Evolutionary conservation across 2,888 invertebrate genomes (phyloP), one percentile per base, ranked within the genome.

Genomic region (Strigamia crassipes): DNA sequence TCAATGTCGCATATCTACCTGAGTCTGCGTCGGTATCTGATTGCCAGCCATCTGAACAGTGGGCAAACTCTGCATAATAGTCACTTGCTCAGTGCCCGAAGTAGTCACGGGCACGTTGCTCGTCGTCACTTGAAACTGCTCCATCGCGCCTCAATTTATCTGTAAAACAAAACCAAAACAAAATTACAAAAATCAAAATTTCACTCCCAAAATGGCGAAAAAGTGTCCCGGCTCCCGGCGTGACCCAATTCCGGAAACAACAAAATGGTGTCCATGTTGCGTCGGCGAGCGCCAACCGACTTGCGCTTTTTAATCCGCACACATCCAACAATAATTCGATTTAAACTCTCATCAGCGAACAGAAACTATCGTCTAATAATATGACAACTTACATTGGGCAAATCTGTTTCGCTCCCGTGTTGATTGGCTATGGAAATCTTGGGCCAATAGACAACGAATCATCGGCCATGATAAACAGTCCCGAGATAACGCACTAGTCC

Each of bases 401-500:
- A 86, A 85, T 85, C 84, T 83, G 84, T 83, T 91, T 90, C 90
- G 90, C 90, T 89, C 89, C 92, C 92, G 92, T 92, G 93, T 92
- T 93, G 94, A 94, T 94, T 94, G 94, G 94, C 86, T 87, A 86
- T 85, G 86, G 85, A 86, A 86, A 86, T 93, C 92, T 93, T 92
- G 92, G 92, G 92, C 93, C 92, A 93, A 93, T 93, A 93, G 93
- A 91, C 93, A 92, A 91, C 92, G 93, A 93, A 88, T 83, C 83
- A 83, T 82, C 79, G 82, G 82, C 82, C 80, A 83, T 83, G 82
- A 82, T 82, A 83, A 83, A 82, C 80, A 83, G 38, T 46, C 61
- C 73, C 81, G 10, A 18, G 61, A 61, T 61, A 13, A 8, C 15
- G 42, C 42, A 42, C 42, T 42, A 10, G 42, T 10, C 42, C 42